Evolutionary conservation across 1,140 invertebrate genomes (phyloP).

Genomic region (Dendroctonus valens): DNA sequence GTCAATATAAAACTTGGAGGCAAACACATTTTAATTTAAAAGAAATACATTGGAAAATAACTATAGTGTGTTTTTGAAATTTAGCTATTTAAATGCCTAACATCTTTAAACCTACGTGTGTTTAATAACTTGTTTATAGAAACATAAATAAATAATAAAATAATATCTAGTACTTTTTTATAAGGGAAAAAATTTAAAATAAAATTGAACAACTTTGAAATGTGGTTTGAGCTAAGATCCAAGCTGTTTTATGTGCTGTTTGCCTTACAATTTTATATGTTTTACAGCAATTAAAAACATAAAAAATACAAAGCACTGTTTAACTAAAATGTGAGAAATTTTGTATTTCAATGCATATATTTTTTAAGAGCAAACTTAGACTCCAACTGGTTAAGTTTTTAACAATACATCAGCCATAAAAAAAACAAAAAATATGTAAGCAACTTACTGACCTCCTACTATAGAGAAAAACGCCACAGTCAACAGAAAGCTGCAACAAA

Average conservation of each 20-base stretch:
- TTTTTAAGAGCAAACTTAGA: not conserved
- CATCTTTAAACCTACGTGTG: no score
- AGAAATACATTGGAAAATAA: no score
- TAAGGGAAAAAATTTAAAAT: not conserved
- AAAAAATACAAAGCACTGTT: not conserved
- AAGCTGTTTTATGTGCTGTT: no score
- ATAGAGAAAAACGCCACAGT: slow-evolving; percentile 53
- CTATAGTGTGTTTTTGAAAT: no score
- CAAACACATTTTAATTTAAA: no score
- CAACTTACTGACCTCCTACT: slow-evolving; percentile 47
- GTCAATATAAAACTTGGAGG: no score
- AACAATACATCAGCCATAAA: not conserved
- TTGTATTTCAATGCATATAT: no score
- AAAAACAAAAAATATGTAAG: not conserved
- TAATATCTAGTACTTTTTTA: no score
- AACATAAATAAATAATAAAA: no score
- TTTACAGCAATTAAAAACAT: not conserved
- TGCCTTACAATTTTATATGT: not conserved
- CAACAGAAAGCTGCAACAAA: slow-evolving; percentile 55
- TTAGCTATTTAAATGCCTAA: no score
- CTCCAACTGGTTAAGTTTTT: not conserved
- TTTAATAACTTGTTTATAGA: no score
- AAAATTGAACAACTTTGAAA: not conserved
- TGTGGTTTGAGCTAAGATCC: no score
- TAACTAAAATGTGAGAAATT: not conserved